Percentiles rank a stretch among this genome's conserved stretches.
Conservation (phyloP, 1,140 invertebrate genomes). For the Drosophila murphyi region DNA sequence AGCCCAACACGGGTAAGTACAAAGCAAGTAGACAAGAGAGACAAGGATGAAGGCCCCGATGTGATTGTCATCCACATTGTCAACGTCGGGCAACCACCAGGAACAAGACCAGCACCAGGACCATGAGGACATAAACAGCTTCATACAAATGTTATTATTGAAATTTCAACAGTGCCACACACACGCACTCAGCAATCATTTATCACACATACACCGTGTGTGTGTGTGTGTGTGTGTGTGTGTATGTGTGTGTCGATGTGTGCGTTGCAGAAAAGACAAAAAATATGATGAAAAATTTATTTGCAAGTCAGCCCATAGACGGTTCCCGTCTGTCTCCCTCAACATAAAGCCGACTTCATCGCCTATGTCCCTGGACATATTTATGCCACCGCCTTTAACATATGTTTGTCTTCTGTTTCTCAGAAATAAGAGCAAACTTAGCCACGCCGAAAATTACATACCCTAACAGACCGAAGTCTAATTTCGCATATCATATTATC, state of each 20-base stretch:
- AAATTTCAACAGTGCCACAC: slow-evolving; percentile 61
- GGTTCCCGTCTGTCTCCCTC: not conserved
- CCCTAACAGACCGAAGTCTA: not conserved
- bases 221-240: slow-evolving; percentile 1
- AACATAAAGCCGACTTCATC: not conserved
- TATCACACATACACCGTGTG: slow-evolving; percentile 60
- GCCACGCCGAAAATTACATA: not conserved
- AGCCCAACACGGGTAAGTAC: slow-evolving; percentile 59
- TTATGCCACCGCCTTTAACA: slow-evolving; percentile 42
- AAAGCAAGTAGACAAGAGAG: slow-evolving; percentile 39
- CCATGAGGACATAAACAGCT: slow-evolving; percentile 69
- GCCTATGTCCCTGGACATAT: slow-evolving; percentile 42
- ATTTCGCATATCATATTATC: no score
- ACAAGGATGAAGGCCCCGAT: slow-evolving; percentile 50
- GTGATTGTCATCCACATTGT: slow-evolving; percentile 80
- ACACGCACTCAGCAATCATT: slow-evolving; percentile 51
- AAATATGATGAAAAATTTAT: slow-evolving; percentile 81
- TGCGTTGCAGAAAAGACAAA: slow-evolving; percentile 46
- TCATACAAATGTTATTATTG: slow-evolving; percentile 82
- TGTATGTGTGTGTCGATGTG: slow-evolving; percentile 18
- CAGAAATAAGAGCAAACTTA: not conserved
- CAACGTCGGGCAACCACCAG: slow-evolving; percentile 52
- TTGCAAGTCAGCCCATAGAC: slow-evolving; percentile 45
- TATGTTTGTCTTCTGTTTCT: slow-evolving; percentile 55
- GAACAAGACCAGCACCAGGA: slow-evolving; percentile 2